A percentile compares a stretch with the other conserved stretches of the same genome.
Evolutionary conservation across 2,797 vertebrate species (phyloP).

Genomic region (Moxostoma hubbsi): DNA sequence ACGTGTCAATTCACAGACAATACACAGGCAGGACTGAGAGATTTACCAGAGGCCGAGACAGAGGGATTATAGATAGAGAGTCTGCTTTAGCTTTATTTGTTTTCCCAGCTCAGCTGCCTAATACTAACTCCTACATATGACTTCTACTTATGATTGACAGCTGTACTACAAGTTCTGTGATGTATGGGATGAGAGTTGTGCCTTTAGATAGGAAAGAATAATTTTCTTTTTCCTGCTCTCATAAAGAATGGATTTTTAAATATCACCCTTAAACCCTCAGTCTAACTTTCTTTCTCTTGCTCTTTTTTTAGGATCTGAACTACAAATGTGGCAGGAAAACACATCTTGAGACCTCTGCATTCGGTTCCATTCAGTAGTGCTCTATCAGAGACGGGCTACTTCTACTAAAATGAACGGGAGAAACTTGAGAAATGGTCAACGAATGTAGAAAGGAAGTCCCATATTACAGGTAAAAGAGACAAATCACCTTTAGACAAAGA

Average conservation of each 20-base stretch:
- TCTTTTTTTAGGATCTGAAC: neutral
- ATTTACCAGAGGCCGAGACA: conserved; percentile 37
- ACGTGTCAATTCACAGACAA: conserved; percentile 81
- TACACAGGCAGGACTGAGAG: conserved; percentile 75
- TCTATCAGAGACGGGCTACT: too few relatives aligned
- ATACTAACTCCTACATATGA: conserved; percentile 43
- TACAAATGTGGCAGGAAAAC: neutral
- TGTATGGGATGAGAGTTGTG: conserved; percentile 41
- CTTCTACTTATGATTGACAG: conserved; percentile 40
- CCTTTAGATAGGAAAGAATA: neutral
- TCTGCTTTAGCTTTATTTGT: conserved; percentile 49
- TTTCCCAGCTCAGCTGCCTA: conserved; percentile 36
- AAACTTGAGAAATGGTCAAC: too few relatives aligned
- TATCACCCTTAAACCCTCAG: neutral
- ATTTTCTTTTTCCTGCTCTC: neutral
- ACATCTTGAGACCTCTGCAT: too few relatives aligned
- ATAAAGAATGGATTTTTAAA: neutral
- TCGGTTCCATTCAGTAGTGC: too few relatives aligned
- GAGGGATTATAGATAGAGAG: conserved; percentile 36
- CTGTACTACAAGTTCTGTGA: conserved; percentile 39
- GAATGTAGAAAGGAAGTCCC: too few relatives aligned
- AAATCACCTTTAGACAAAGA: too few relatives aligned
- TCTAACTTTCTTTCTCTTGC: too few relatives aligned
- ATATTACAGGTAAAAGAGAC: too few relatives aligned
- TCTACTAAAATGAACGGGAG: too few relatives aligned